Conservation (phyloP, 1,140 invertebrate genomes). For the Lutraria rhynchaena region DNA sequence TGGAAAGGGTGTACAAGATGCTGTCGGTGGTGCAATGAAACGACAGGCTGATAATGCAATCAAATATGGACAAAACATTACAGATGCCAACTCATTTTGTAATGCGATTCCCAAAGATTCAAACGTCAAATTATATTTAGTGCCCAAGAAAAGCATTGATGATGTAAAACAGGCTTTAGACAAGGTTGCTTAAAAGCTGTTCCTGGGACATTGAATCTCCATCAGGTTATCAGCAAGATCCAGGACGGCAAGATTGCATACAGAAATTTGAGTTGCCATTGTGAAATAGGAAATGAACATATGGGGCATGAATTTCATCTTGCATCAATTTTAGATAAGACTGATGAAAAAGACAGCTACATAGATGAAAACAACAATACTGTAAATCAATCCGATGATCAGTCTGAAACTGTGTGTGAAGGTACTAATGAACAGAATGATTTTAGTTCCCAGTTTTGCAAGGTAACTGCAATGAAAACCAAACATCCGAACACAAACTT, state of each 20-base stretch:
- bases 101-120: background rate
- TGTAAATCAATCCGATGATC: too few relatives aligned
- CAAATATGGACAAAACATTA: constrained; percentile 33
- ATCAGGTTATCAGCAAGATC: constrained; percentile 51
- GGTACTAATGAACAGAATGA: too few relatives aligned
- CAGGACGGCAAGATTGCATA: constrained; percentile 2
- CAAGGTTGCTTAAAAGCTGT: constrained; percentile 24
- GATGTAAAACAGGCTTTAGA: constrained; percentile 10
- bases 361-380: too few relatives aligned
- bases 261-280: constrained; percentile 54
- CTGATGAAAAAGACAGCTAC: background rate
- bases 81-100: constrained; percentile 29
- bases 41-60: constrained; percentile 62
- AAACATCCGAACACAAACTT: too few relatives aligned
- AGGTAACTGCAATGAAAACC: too few relatives aligned
- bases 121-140: constrained; percentile 20
- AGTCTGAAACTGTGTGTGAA: too few relatives aligned
- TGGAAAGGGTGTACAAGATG: constrained; percentile 83
- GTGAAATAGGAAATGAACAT: constrained; percentile 22
- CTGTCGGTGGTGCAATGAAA: constrained; percentile 81
- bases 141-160: constrained; percentile 28
- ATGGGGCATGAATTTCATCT: background rate
- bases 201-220: constrained; percentile 53
- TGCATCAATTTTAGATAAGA: background rate
- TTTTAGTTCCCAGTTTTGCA: too few relatives aligned